Conservation (phyloP, 2,797 vertebrate species). For the Telmatherina bonti region DNA sequence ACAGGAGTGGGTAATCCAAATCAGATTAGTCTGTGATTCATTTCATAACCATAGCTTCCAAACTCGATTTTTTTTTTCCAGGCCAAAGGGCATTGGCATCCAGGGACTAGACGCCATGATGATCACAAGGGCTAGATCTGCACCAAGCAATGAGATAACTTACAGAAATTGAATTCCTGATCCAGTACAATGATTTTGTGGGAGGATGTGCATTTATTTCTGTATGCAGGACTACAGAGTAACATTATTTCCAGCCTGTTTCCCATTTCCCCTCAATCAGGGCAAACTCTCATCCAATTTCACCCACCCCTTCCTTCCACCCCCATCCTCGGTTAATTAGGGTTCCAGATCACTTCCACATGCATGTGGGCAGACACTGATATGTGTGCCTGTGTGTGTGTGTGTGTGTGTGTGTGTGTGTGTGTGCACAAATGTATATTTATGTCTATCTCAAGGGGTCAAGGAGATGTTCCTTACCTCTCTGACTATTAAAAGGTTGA, state of each 20-base stretch:
- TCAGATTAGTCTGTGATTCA: constrained; percentile 52
- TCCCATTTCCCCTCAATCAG: constrained; percentile 81
- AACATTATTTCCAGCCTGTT: constrained; percentile 71
- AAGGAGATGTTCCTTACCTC: constrained; percentile 66
- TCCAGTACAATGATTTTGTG: constrained; percentile 43
- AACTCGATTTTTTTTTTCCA: constrained; percentile 19
- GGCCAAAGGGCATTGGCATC: constrained; percentile 48
- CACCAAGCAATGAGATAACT: constrained; percentile 39
- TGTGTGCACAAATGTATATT: constrained; percentile 45
- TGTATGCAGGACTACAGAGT: constrained; percentile 47
- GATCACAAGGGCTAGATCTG: constrained; percentile 45
- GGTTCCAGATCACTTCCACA: constrained; percentile 78
- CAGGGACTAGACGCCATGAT: constrained; percentile 39
- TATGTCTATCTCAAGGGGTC: constrained; percentile 61
- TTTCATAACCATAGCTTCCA: constrained; percentile 40
- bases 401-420: constrained; percentile 25
- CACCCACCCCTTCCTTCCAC: constrained; percentile 57
- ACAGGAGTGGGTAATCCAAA: constrained; percentile 50
- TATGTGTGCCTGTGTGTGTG: constrained; percentile 30
- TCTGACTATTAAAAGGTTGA: constrained; percentile 63
- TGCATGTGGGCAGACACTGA: constrained; percentile 45
- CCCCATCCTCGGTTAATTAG: constrained; percentile 70
- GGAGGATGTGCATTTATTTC: constrained; percentile 24
- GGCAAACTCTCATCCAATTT: constrained; percentile 73
- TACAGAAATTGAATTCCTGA: constrained; percentile 46